Percentiles rank a stretch among this genome's conserved stretches.
Evolutionary conservation across 2,797 vertebrate species (phyloP).

Genomic region (Lacerta viridis): DNA sequence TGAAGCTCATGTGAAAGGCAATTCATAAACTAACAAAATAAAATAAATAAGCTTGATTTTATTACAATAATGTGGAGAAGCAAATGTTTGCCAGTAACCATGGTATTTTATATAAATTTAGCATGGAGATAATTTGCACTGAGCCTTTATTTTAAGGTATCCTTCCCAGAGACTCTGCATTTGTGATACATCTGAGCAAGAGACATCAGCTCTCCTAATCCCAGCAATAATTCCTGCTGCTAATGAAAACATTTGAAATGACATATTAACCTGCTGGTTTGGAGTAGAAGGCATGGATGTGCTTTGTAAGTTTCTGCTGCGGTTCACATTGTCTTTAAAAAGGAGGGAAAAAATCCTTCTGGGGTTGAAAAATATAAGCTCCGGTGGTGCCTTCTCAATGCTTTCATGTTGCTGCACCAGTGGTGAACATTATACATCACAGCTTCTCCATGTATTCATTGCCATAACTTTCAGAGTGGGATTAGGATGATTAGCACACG

Average conservation of each 20-base stretch:
- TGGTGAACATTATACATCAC: constrained; percentile 18
- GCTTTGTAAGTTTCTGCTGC: constrained; percentile 25
- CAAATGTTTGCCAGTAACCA: constrained; percentile 9
- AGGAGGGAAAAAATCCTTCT: background rate
- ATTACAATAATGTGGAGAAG: background rate
- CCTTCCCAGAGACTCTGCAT: constrained; percentile 1
- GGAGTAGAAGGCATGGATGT: background rate
- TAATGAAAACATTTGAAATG: constrained; percentile 33
- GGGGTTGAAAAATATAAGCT: background rate
- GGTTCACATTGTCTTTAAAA: constrained; percentile 19
- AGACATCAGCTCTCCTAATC: background rate
- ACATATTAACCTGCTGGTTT: constrained; percentile 26
- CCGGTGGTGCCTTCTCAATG: background rate
- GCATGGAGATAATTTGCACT: background rate
- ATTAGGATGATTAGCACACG: constrained; percentile 30
- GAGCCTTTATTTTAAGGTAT: background rate
- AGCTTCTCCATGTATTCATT: constrained; percentile 36
- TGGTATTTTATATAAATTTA: constrained; percentile 4
- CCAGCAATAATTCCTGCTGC: constrained; percentile 12
- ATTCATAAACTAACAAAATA: too few relatives aligned
- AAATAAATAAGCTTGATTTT: too few relatives aligned
- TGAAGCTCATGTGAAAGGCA: background rate
- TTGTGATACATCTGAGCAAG: constrained; percentile 8
- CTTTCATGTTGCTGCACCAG: background rate
- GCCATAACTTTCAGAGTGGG: background rate